phyloP scores from a whole-genome alignment of 2,113 vertebrate genomes.

The Hystrix brachyura region DNA sequence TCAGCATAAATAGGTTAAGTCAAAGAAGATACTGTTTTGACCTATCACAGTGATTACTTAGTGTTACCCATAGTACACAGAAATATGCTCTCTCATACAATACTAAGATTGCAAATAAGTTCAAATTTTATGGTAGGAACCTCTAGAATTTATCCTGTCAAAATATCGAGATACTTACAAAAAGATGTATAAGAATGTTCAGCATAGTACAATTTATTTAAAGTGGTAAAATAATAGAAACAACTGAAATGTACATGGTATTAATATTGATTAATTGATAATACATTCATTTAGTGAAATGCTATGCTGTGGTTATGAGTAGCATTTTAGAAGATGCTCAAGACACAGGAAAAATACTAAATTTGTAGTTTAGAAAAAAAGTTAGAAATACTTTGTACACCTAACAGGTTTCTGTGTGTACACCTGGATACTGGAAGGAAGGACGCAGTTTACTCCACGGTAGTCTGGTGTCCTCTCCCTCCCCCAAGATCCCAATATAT shows the following conservation, averaged over 20 bases:
- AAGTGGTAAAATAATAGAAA: background rate
- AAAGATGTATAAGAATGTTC: background rate
- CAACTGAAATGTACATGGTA: background rate
- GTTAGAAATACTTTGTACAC: background rate
- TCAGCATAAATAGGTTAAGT: background rate
- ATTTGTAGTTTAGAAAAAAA: background rate
- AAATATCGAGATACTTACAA: background rate
- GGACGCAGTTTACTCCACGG: background rate
- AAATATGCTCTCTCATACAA: background rate
- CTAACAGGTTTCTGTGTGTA: background rate
- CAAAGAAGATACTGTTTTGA: background rate
- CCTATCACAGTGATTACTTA: background rate
- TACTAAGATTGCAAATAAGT: background rate
- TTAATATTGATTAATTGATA: background rate
- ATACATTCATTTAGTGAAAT: background rate
- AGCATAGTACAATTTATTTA: background rate
- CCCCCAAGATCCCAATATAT: background rate
- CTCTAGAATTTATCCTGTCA: background rate
- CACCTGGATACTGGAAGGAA: background rate
- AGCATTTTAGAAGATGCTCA: background rate
- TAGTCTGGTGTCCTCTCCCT: background rate
- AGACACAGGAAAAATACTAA: background rate
- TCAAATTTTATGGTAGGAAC: background rate
- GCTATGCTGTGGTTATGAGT: background rate
- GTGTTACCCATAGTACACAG: background rate